Percentiles rank a stretch among this genome's conserved stretches.
phyloP scores from a whole-genome alignment of 2,797 vertebrate genomes.

The Chelon labrosus region DNA sequence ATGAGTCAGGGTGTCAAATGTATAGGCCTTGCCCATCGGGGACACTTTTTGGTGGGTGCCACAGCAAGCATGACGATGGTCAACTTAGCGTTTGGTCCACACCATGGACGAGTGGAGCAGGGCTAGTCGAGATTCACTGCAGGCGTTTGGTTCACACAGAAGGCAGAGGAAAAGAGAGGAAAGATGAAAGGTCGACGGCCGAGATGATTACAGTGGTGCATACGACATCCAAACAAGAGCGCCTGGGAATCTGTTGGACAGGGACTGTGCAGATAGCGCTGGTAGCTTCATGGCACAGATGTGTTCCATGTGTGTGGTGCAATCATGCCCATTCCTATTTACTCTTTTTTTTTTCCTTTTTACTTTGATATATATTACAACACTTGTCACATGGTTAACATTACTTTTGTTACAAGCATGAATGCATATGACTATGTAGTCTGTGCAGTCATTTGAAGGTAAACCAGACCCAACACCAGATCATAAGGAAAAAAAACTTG shows the following conservation, averaged over 20 bases:
- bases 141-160: constrained; percentile 18
- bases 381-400: background rate
- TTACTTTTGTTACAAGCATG: constrained; percentile 2
- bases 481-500: constrained; percentile 4
- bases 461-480: constrained; percentile 18
- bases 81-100: background rate
- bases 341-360: background rate
- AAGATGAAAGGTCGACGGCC: background rate
- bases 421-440: constrained; percentile 2
- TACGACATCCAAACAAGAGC: constrained; percentile 12
- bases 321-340: background rate
- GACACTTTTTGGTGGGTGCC: background rate
- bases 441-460: background rate
- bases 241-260: constrained; percentile 3
- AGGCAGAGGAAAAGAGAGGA: background rate
- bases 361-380: background rate
- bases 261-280: constrained; percentile 15
- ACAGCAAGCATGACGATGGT: background rate
- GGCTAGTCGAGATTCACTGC: constrained; percentile 14
- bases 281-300: constrained; percentile 30
- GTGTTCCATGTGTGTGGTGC: constrained; percentile 29
- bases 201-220: constrained; percentile 13
- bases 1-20: constrained; percentile 36
- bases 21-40: background rate
- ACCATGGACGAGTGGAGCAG: background rate